These are phyloP conservation scores for Oreochromis spilurus DNA, from an alignment of 2,113 vertebrate species.

Conservation along the genomic window DNA sequence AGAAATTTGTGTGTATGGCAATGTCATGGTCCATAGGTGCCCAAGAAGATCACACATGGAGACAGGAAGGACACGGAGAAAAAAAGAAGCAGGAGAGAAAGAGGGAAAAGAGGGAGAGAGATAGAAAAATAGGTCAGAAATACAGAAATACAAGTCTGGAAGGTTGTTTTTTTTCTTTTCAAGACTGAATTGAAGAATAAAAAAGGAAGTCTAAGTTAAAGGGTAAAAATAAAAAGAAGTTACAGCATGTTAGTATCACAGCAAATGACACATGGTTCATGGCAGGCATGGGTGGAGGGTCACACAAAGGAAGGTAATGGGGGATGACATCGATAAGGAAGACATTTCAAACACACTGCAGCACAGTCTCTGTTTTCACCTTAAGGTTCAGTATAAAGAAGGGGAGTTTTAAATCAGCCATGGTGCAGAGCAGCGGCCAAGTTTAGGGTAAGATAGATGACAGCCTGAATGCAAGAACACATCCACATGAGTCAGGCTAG, in stretches of 20 bases:
- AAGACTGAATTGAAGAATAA: slow-evolving; percentile 76
- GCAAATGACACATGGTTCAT: slow-evolving; percentile 24
- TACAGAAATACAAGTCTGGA: slow-evolving; percentile 84
- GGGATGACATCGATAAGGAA: slow-evolving; percentile 1
- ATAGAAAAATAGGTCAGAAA: slow-evolving; percentile 94
- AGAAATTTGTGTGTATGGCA: slow-evolving; percentile 56
- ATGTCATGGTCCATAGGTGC: slow-evolving; percentile 73
- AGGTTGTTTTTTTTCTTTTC: slow-evolving; percentile 75
- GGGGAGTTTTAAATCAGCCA: neutral
- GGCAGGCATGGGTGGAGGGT: slow-evolving; percentile 31
- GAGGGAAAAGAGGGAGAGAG: slow-evolving; percentile 73
- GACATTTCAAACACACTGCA: slow-evolving; percentile 11
- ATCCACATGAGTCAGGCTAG: neutral
- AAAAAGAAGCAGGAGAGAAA: slow-evolving; percentile 50
- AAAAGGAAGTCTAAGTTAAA: slow-evolving; percentile 72
- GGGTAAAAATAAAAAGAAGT: slow-evolving; percentile 62
- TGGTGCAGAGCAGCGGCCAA: neutral
- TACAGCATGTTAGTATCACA: slow-evolving; percentile 58
- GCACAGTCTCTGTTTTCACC: neutral
- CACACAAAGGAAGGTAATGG: slow-evolving; percentile 5
- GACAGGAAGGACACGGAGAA: slow-evolving; percentile 43
- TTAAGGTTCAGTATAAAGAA: neutral
- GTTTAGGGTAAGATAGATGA: neutral
- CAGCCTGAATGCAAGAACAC: neutral
- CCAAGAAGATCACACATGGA: slow-evolving; percentile 67